Percentiles rank a stretch among this genome's conserved stretches.
Evolutionary conservation across 1,140 invertebrate species (phyloP).

Genomic region (Pogonognathellus flavescens): DNA sequence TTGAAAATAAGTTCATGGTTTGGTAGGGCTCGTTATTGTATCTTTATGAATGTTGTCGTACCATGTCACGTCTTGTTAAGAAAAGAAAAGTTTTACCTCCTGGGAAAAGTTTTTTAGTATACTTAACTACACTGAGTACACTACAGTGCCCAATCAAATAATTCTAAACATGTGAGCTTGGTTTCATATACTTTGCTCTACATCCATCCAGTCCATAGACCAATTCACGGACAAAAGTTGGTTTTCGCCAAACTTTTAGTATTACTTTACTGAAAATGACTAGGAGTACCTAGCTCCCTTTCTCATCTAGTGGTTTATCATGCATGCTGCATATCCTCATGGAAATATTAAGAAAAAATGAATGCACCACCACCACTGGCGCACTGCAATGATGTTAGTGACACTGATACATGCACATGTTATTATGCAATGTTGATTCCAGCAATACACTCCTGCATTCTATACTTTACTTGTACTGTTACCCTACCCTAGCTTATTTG

Average conservation of each 20-base stretch:
- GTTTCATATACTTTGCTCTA: not conserved
- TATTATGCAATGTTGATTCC: conserved; percentile 12
- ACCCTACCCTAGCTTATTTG: not conserved
- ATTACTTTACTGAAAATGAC: conserved; percentile 1
- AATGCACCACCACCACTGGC: no score
- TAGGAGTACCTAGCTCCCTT: not conserved
- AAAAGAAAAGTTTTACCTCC: no score
- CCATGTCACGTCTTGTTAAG: no score
- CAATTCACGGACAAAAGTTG: conserved; percentile 4
- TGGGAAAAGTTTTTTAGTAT: no score
- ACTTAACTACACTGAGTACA: no score
- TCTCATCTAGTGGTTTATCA: not conserved
- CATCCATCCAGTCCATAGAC: not conserved
- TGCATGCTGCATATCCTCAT: no score
- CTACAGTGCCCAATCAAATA: no score
- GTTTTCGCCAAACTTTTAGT: not conserved
- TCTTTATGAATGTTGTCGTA: no score
- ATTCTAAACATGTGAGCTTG: no score
- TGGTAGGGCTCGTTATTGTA: no score
- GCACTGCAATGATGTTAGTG: conserved; percentile 26
- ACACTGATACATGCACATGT: conserved; percentile 43
- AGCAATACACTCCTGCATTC: not conserved
- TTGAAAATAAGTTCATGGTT: no score
- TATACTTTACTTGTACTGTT: not conserved
- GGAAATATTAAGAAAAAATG: conserved; percentile 3